Base-by-base conservation (phyloP, 2,888 invertebrate genomes). In the Andrena praecox region DNA sequence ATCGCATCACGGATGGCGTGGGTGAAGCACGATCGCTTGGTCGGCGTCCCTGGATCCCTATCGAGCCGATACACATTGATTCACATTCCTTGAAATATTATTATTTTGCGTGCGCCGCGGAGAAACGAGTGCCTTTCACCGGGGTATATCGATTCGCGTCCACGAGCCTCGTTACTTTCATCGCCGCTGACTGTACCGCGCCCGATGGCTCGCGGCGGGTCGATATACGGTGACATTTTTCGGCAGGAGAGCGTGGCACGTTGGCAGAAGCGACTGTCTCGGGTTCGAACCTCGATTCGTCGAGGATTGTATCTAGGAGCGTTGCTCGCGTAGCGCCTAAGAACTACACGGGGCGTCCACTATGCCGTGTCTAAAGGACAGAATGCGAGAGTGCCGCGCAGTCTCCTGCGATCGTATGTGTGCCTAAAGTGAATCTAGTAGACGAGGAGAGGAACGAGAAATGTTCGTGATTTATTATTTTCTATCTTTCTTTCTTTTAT, bases 81-180 rank as follows among this genome's bases (percentile, higher is more conserved):
- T 60, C 42, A 71, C 71, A 80, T 80, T 85, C 74, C 80, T 50
- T 69, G 79, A 35, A 12, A 24, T 56, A 24, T 56, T 56, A 33
- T 64, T 20, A 33, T 33, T 6, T 35, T 8, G 73, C 35, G 60
- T n/a, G 35, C 42, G 56, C 56, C 69, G 54, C 20, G 59, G 42
- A 52, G 56, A 31, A 27, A 66, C 24, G 42, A 66, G 66, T 71
- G 64, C 70, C 69, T 71, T 59, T 42, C 12, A 2, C 5, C 56
- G 29, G 67, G 16, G 20, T 10, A 33, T 16, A 54, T 29, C 7
- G 20, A 50, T 7, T 62, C 24, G 27, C 59, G 71, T 29, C 70
- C 27, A 24, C 52, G 20, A 31, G 2, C 54, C 16, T 27, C 42
- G 10, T 62, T 29, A 29, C 33, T 4, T 31, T 35, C 16, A 29